Base-by-base conservation (phyloP, 2,888 invertebrate genomes). In the Patella caerulea region DNA sequence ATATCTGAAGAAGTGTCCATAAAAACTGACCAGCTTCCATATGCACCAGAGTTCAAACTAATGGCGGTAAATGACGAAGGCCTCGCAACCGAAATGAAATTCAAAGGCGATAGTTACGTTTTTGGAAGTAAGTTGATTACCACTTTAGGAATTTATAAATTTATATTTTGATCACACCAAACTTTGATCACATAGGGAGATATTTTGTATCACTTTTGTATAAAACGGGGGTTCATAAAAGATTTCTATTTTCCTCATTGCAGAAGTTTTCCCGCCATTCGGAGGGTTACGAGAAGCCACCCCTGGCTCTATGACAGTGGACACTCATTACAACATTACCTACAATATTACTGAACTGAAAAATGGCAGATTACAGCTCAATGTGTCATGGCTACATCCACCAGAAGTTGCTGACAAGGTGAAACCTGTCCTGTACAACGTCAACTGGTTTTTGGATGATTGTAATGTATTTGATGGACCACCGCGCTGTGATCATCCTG, bases 11-110 rank as follows among this genome's bases (percentile, higher is more conserved):
- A 76, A 11, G 79, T 81, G 3, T 72, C 76, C 2, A 52, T 86
- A 19, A 75, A 82, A 17, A 78, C 82, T 7, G 73, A 74, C 15
- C 52, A 72, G 14, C 56, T 85, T 11, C 83, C 84, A 1, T 77
- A 81, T n/a, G 59, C 78, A n/a, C 81, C 85, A 0, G 84, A 84
- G 73, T 85, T 86, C 79, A 83, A 83, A 83, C 75, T 86, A 15
- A 59, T 85, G 70, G 86, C 85, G 7, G 83, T 86, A 3, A 81
- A 80, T 12, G 79, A 82, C 65, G 81, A 83, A 34, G 85, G 86
- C 2, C 83, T 84, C 0, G 73, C 82, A 53, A 82, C 86, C 11
- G 76, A 79, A n/a, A 77, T 81, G 9, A 81, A 80, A 17, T 85
- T 86, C 55, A 72, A 59, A 71, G 70, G 56, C n/a, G 73, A 73